These are phyloP conservation scores for Craniophora ligustri DNA, from an alignment of 2,888 invertebrate species.

Conservation along the genomic window DNA sequence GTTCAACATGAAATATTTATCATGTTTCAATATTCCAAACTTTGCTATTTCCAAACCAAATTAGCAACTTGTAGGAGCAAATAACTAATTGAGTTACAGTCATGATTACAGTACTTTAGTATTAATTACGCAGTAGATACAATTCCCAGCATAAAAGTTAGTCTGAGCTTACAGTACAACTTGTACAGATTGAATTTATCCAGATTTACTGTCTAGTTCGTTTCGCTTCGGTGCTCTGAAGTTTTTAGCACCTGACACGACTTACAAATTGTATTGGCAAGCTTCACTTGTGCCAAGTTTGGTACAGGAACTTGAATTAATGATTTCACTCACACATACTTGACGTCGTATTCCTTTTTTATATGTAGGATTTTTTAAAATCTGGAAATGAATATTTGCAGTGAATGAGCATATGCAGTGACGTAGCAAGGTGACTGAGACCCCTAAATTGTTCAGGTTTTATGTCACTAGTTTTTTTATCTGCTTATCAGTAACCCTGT, in stretches of 20 bases:
- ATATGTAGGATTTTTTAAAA: slow-evolving; percentile 17
- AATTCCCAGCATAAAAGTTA: slow-evolving; percentile 67
- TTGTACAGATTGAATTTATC: slow-evolving; percentile 77
- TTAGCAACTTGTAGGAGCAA: slow-evolving; percentile 39
- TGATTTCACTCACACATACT: slow-evolving; percentile 55
- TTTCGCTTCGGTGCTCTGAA: slow-evolving; percentile 63
- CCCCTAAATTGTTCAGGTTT: no score
- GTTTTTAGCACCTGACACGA: slow-evolving; percentile 84
- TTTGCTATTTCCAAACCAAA: slow-evolving; percentile 22
- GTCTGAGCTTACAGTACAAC: slow-evolving; percentile 58
- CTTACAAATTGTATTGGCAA: slow-evolving; percentile 78
- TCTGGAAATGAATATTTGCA: background rate
- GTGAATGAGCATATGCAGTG: no score
- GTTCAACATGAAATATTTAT: slow-evolving; percentile 1
- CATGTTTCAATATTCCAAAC: slow-evolving; percentile 16
- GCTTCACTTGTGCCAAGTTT: slow-evolving; percentile 61
- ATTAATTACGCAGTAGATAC: slow-evolving; percentile 61
- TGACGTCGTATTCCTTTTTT: slow-evolving; percentile 29
- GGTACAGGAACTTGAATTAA: slow-evolving; percentile 63
- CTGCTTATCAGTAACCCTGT: no score
- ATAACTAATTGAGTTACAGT: slow-evolving; percentile 42
- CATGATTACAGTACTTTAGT: slow-evolving; percentile 45
- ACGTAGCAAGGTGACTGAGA: no score
- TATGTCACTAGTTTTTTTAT: no score
- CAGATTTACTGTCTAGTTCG: slow-evolving; percentile 76